Evolutionary conservation across 2,113 vertebrate species (phyloP), one percentile per base, ranked within the genome.

Genomic region (Picathartes gymnocephalus): DNA sequence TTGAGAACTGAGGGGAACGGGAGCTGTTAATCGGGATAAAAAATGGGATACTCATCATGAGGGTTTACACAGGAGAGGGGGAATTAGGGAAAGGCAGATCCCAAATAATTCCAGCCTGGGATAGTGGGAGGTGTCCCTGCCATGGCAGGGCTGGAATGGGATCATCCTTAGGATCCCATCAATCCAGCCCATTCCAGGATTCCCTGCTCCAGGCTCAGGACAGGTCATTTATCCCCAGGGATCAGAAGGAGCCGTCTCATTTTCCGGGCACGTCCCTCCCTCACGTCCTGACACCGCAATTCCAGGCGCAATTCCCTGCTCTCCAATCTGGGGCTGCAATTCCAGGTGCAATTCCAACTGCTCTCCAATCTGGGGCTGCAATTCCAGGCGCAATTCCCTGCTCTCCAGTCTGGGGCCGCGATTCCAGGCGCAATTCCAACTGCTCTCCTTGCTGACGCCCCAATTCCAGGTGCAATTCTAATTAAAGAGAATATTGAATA

Each of bases 221-320:
- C 23, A 23, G 33, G 19, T 5, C 27, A 7, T n/a, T 71, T 30
- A 2, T 66, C 20, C 8, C 0, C 8, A 40, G 42, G 22, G 19
- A 23, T 60, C 18, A 7, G 39, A 42, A 37, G 64, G 5, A 37
- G 10, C 11, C 4, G 9, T 15, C 18, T 40, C n/a, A 7, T 57
- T 33, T 11, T 15, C 51, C 62, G 54, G n/a, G 47, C 48, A 15
- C 57, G 12, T 40, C 57, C 30, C 30, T 71, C 40, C 61, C 51
- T 27, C 21, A 11, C 0, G 1, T 53, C 37, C 47, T 1, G 3
- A 27, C 5, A 3, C 35, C 13, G 7, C 22, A 45, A 64, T 42
- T 64, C 28, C 61, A 1, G 28, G 14, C 4, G 10, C 6, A 33
- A 42, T 61, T 61, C 58, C 24, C 4, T 4, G 40, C 10, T 54